Percentiles rank a stretch among this genome's conserved stretches.
These are phyloP conservation scores for Tachysurus fulvidraco DNA, from an alignment of 2,113 vertebrate genomes.

Conservation along the genomic window DNA sequence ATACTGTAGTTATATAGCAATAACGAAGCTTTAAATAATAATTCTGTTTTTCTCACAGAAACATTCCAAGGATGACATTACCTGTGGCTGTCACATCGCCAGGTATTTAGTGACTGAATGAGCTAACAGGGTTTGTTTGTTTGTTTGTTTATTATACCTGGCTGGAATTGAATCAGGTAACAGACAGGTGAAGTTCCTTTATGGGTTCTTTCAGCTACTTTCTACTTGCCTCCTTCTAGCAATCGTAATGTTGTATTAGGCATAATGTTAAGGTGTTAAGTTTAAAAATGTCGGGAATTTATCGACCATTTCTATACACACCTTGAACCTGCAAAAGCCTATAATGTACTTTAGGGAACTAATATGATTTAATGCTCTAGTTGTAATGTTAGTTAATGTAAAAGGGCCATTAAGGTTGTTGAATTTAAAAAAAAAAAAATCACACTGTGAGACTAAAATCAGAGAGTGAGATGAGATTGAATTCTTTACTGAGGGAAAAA, in stretches of 20 bases:
- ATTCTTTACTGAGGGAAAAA: neutral
- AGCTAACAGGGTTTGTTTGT: neutral
- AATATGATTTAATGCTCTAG: too few relatives aligned
- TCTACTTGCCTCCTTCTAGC: neutral
- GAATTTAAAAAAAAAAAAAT: too few relatives aligned
- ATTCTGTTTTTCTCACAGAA: constrained; percentile 53
- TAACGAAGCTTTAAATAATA: neutral
- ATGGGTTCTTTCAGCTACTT: neutral
- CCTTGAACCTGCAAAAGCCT: neutral
- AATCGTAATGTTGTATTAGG: neutral
- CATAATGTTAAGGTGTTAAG: neutral
- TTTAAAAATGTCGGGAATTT: neutral
- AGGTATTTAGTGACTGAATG: constrained; percentile 62
- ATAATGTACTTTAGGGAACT: neutral
- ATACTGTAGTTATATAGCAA: neutral
- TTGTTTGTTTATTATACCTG: neutral
- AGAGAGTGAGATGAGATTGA: neutral
- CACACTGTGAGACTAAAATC: neutral
- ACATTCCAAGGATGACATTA: constrained; percentile 74
- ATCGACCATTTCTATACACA: neutral
- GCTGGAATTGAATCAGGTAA: neutral
- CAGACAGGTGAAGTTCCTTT: neutral
- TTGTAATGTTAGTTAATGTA: too few relatives aligned
- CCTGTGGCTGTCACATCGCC: constrained; percentile 84
- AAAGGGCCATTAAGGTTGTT: too few relatives aligned